Base-by-base conservation (phyloP, 2,113 vertebrate species). In the Dendropsophus ebraccatus region DNA sequence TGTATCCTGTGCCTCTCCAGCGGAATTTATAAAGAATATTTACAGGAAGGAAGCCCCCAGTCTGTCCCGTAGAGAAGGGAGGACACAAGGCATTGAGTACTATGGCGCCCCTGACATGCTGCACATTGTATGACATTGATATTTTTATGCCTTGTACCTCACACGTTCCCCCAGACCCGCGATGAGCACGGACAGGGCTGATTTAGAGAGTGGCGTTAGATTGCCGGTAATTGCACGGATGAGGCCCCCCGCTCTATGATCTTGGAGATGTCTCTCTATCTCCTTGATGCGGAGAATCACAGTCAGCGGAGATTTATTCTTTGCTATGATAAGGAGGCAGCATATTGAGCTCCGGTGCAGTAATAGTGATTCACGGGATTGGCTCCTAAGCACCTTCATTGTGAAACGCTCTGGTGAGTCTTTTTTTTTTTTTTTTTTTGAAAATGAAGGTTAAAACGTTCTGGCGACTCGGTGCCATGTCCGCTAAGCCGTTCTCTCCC, bases 361-460 rank as follows among this genome's bases (percentile, higher is more conserved):
- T 81, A 81, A 81, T 81, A 65, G 79, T 81, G 79, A 81, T 81
- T 81, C 60, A 81, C 79, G 41, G 58, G 79, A 65, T 81, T 49
- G 79, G 58, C 79, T 81, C 28, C 56, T 65, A 45, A 81, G 60
- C 79, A 67, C 58, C 79, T 45, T 81, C 79, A 81, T 65, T 67
- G 79, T 47, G 79, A 47, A 81, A 81, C 60, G 79, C 79, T 81
- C 60, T 30, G 41, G n/a, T 81, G 76, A 81, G 58, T 23, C 41
- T 28, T 67, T 81, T 81, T 69, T 65, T 41, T 81, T 81, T 69
- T 65, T 41, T 41, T 41, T 41, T 41, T 41, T 41, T 8, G 41
- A 41, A 41, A 47, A 65, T 81, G 78, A 81, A 81, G 78, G 78
- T 81, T 81, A 81, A 81, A 79, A 58, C 52, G 23, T 79, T 74